Conservation (phyloP, 2,888 invertebrate genomes). For the Drosophila silvestris region DNA sequence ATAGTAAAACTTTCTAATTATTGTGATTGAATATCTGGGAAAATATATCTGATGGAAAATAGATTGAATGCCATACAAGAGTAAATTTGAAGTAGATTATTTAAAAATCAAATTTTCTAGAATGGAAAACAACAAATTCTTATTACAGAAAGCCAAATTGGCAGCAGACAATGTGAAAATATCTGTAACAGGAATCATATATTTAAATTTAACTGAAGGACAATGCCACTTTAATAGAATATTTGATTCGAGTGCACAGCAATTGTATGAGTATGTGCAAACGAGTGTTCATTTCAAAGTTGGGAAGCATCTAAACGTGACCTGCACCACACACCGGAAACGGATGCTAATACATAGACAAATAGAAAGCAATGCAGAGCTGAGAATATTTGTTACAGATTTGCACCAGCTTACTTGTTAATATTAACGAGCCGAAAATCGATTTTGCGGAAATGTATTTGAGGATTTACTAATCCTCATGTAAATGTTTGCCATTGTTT, state of each 20-base stretch:
- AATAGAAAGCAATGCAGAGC: slow-evolving; percentile 3
- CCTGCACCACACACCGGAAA: slow-evolving; percentile 9
- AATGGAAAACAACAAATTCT: neutral
- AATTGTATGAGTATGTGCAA: neutral
- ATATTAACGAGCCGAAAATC: slow-evolving; percentile 16
- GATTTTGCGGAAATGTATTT: slow-evolving; percentile 16
- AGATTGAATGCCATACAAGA: neutral
- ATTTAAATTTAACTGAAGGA: neutral
- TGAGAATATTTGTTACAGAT: slow-evolving; percentile 20
- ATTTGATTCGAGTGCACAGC: slow-evolving; percentile 1
- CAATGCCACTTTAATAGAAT: slow-evolving; percentile 1
- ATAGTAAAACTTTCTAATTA: neutral
- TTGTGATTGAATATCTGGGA: neutral
- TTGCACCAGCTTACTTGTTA: slow-evolving; percentile 3
- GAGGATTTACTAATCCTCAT: slow-evolving; percentile 7
- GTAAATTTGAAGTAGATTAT: neutral
- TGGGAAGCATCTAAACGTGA: neutral
- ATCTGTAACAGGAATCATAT: neutral
- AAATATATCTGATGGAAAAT: neutral
- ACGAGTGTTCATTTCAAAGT: slow-evolving; percentile 4
- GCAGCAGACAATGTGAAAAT: neutral
- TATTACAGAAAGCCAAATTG: neutral
- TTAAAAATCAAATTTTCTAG: neutral
- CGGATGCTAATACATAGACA: slow-evolving; percentile 12
- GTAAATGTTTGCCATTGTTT: neutral